Evolutionary conservation across 2,797 vertebrate genomes (phyloP).

Genomic region (Eulemur coronatus): DNA sequence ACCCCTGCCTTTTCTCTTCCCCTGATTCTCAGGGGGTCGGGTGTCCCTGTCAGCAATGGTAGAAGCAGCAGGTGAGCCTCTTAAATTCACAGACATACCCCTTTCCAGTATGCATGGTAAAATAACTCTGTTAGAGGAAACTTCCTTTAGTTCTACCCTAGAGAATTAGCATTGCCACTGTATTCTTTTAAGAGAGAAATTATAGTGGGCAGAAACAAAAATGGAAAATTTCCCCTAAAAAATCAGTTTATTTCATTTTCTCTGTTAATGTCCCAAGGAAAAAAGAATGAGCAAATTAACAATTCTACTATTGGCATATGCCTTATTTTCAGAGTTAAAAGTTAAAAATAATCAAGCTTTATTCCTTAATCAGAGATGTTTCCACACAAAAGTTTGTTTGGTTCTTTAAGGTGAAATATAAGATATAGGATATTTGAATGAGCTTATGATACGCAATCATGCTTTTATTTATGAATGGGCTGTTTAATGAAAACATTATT

Average conservation of each 20-base stretch:
- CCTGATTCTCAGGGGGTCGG: not conserved
- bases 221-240: not conserved
- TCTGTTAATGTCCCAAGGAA: not conserved
- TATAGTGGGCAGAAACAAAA: not conserved
- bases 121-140: not conserved
- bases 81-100: not conserved
- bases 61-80: not conserved
- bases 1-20: not conserved
- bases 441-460: not conserved
- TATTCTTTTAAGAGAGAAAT: not conserved
- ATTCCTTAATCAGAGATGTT: not conserved
- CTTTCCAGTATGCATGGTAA: not conserved
- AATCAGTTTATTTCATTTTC: not conserved
- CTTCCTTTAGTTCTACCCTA: not conserved
- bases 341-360: not conserved
- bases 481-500: not conserved
- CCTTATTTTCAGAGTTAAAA: not conserved
- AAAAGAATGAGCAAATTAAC: not conserved
- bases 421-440: not conserved
- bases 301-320: not conserved
- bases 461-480: not conserved
- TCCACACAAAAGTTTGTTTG: not conserved
- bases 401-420: not conserved
- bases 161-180: not conserved
- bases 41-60: not conserved